A percentile compares a stretch with the other conserved stretches of the same genome.
These are phyloP conservation scores for Festucalex cinctus DNA, from an alignment of 2,113 vertebrate genomes.

Conservation along the genomic window DNA sequence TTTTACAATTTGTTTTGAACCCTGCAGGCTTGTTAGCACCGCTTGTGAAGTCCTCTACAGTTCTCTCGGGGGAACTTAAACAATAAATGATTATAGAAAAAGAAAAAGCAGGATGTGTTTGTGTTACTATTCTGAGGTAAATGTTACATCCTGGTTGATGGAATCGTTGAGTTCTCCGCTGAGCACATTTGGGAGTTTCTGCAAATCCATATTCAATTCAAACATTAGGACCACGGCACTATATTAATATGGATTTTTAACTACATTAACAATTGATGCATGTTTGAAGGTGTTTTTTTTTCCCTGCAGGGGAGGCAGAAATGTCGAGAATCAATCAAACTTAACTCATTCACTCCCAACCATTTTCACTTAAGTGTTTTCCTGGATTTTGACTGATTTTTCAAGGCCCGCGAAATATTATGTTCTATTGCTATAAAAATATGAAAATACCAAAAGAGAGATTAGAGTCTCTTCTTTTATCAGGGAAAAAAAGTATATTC, in stretches of 20 bases:
- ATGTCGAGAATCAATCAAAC: not conserved
- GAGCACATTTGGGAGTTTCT: not conserved
- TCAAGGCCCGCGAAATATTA: too few relatives aligned
- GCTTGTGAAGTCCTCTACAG: too few relatives aligned
- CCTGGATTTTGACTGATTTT: too few relatives aligned
- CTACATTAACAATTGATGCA: slow-evolving; percentile 4
- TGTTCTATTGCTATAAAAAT: too few relatives aligned
- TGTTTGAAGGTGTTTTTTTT: not conserved
- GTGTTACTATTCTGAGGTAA: not conserved
- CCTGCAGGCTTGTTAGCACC: too few relatives aligned
- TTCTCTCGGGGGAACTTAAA: not conserved
- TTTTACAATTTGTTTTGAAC: too few relatives aligned
- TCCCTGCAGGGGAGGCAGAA: not conserved
- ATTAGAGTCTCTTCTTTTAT: too few relatives aligned
- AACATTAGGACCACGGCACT: not conserved
- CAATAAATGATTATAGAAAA: not conserved
- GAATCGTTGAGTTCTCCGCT: not conserved
- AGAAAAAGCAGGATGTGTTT: not conserved
- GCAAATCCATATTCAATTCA: not conserved
- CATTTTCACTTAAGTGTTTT: too few relatives aligned
- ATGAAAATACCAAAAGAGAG: too few relatives aligned
- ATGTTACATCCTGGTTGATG: not conserved
- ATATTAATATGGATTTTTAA: slow-evolving; percentile 1
- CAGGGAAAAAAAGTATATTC: too few relatives aligned
- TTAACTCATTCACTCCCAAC: too few relatives aligned